These are phyloP conservation scores for Boleophthalmus pectinirostris DNA, from an alignment of 2,113 vertebrate species.

Conservation along the genomic window DNA sequence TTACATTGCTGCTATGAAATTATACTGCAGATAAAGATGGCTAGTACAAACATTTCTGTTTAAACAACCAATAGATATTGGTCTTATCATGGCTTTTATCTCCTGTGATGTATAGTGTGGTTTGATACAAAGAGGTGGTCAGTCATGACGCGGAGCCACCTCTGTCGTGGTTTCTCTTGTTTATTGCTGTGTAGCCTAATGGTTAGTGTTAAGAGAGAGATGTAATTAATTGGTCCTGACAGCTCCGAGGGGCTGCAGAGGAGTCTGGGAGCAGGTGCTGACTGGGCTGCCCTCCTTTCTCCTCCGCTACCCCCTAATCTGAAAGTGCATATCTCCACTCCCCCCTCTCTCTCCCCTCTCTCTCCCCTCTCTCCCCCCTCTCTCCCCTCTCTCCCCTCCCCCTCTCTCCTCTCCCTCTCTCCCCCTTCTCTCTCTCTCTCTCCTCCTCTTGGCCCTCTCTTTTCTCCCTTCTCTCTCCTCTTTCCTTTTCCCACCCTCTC, in stretches of 20 bases:
- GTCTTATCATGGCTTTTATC: background rate
- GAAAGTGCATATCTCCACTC: conserved; percentile 37
- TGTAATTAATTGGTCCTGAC: conserved; percentile 80
- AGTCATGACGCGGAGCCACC: conserved; percentile 3
- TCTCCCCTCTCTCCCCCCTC: too few relatives aligned
- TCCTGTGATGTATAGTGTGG: background rate
- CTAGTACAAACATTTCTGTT: background rate
- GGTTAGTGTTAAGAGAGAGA: conserved; percentile 58
- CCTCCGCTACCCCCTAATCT: conserved; percentile 29
- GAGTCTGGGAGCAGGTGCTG: conserved; percentile 46
- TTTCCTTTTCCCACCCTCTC: conserved; percentile 16
- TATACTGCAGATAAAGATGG: background rate
- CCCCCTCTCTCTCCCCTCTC: conserved; percentile 3
- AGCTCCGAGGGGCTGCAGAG: conserved; percentile 37
- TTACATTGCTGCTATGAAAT: background rate
- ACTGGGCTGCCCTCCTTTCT: conserved; percentile 33
- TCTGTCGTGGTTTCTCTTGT: conserved; percentile 30
- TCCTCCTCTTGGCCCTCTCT: too few relatives aligned
- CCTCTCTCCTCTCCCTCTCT: too few relatives aligned
- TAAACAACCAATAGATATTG: background rate
- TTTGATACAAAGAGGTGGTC: conserved; percentile 2
- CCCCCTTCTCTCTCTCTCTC: too few relatives aligned
- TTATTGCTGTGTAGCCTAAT: conserved; percentile 63
- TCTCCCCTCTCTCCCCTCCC: too few relatives aligned
- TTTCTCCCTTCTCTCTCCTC: conserved; percentile 1